A percentile compares a stretch with the other conserved stretches of the same genome.
Evolutionary conservation across 2,888 invertebrate species (phyloP).

Genomic region (Cerastis leucographa): DNA sequence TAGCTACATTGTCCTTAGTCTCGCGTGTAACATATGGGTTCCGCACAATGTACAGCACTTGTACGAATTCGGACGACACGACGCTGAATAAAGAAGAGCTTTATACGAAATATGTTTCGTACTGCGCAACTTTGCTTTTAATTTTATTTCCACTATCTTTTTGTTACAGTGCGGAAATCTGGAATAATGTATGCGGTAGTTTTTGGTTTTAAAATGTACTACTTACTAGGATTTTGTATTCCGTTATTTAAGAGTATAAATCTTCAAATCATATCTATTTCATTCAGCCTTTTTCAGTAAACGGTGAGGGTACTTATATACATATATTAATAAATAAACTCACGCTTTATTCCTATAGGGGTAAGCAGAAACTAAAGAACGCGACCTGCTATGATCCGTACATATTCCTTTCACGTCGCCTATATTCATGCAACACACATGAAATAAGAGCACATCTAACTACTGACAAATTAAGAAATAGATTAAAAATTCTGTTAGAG

Average conservation of each 20-base stretch:
- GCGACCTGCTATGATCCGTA: not conserved
- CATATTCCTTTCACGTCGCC: not conserved
- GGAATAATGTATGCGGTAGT: not conserved
- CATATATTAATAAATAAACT: no score
- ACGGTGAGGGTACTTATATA: not conserved
- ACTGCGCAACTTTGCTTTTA: constrained; percentile 42
- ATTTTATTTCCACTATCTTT: constrained; percentile 28
- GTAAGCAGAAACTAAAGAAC: not conserved
- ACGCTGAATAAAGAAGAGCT: constrained; percentile 11
- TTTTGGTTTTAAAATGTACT: not conserved
- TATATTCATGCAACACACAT: not conserved
- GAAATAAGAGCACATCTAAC: not conserved
- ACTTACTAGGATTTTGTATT: not conserved
- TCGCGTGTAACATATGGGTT: constrained; percentile 24
- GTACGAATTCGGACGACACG: constrained; percentile 15
- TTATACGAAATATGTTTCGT: constrained; percentile 1
- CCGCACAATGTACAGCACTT: constrained; percentile 12
- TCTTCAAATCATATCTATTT: not conserved
- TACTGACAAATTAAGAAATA: no score
- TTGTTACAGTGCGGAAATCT: constrained; percentile 5
- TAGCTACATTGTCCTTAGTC: constrained; percentile 3
- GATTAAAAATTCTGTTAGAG: no score
- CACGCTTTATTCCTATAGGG: not conserved
- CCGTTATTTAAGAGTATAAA: not conserved
- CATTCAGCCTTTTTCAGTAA: not conserved